Percentiles rank a stretch among this genome's conserved stretches.
Conservation (phyloP, 2,113 vertebrate genomes). For the Lathamus discolor region DNA sequence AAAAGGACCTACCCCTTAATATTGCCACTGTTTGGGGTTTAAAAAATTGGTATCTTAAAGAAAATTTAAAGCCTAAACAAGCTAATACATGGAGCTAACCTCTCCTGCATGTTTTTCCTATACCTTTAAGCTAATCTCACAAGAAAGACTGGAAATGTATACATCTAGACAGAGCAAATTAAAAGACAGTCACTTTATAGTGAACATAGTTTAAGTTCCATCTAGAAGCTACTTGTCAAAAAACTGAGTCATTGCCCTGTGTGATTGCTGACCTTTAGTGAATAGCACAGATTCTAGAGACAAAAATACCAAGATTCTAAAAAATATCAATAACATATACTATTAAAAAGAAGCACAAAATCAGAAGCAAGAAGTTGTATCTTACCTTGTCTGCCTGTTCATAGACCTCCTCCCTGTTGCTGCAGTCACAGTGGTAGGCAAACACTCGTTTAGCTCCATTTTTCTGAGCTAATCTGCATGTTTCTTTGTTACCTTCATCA, state of each 20-base stretch:
- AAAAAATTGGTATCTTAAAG: not conserved
- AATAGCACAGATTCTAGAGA: not conserved
- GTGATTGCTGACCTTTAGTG: not conserved
- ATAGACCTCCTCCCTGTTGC: constrained; percentile 81
- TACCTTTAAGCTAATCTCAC: not conserved
- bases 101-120: not conserved
- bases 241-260: not conserved
- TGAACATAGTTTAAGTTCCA: not conserved
- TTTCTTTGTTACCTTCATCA: constrained; percentile 84
- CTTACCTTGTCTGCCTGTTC: constrained; percentile 84
- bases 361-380: not conserved
- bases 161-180: not conserved
- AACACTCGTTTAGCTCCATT: constrained; percentile 70
- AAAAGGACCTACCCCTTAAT: not conserved
- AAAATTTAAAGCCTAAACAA: not conserved
- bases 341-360: not conserved
- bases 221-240: not conserved
- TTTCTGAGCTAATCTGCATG: constrained; percentile 63
- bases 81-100: not conserved
- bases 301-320: not conserved
- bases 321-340: not conserved
- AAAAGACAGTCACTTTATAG: not conserved
- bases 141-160: not conserved
- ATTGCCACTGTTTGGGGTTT: not conserved
- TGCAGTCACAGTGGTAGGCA: constrained; percentile 83